Evolutionary conservation across 2,888 invertebrate genomes (phyloP).

Genomic region (Macrophya alboannulata): DNA sequence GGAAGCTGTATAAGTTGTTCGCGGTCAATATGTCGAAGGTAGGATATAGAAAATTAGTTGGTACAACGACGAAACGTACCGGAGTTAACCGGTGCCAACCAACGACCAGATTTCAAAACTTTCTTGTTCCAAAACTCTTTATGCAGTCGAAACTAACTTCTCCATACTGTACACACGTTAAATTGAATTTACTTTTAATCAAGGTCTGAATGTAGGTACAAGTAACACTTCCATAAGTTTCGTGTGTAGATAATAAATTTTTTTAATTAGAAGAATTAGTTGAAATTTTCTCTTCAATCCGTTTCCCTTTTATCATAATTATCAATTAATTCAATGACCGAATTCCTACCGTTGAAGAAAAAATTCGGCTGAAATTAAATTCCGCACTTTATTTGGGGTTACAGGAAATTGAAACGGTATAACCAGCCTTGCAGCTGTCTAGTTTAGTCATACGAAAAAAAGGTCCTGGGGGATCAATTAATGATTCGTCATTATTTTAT

Average conservation of each 20-base stretch:
- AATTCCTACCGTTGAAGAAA: too few relatives aligned
- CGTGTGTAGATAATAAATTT: neutral
- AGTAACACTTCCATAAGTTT: too few relatives aligned
- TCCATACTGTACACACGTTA: neutral
- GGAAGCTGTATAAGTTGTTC: conserved; percentile 40
- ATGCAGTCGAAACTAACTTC: neutral
- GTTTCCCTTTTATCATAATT: conserved; percentile 9
- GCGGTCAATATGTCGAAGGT: conserved; percentile 21
- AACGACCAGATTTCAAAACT: conserved; percentile 12
- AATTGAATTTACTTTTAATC: neutral
- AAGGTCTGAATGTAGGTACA: neutral
- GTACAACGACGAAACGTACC: neutral
- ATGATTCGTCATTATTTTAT: conserved; percentile 16
- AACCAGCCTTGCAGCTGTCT: neutral
- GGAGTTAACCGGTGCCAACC: conserved; percentile 35
- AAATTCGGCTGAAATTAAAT: too few relatives aligned
- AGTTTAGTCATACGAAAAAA: neutral
- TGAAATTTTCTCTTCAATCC: neutral
- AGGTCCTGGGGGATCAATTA: neutral
- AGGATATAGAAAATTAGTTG: neutral
- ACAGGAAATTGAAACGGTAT: neutral
- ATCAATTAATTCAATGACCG: neutral
- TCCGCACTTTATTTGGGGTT: neutral
- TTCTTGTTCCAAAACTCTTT: conserved; percentile 7
- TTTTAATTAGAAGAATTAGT: neutral